phyloP scores from a whole-genome alignment of 2,797 vertebrate genomes.

The Lithobates pipiens region DNA sequence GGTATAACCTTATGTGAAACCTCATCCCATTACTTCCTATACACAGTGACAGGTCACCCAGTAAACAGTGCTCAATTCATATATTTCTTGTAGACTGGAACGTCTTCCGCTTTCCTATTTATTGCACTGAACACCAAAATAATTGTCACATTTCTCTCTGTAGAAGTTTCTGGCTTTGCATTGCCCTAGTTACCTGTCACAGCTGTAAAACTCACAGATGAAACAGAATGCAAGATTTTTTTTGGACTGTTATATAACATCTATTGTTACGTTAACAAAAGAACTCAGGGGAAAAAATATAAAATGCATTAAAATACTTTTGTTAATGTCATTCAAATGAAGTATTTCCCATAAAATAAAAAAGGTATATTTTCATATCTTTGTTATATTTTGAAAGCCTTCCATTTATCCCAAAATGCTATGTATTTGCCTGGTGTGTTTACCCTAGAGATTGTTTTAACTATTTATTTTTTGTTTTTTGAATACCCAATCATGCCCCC shows the following conservation, averaged over 20 bases:
- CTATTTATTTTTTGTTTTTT: no score
- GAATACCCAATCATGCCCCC: no score
- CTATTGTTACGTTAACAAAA: not conserved
- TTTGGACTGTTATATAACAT: constrained; percentile 13
- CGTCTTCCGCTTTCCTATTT: not conserved
- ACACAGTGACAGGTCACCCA: not conserved
- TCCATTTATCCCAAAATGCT: not conserved
- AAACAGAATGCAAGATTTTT: not conserved
- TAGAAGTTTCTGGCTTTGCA: not conserved
- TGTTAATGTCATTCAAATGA: not conserved
- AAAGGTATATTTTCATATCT: not conserved
- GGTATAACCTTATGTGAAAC: not conserved
- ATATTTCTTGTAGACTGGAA: not conserved
- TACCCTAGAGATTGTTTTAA: not conserved
- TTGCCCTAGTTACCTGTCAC: constrained; percentile 20
- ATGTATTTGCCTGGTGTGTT: not conserved
- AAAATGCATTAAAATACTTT: not conserved
- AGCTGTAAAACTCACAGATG: not conserved
- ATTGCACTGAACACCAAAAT: not conserved
- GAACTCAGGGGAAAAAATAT: not conserved
- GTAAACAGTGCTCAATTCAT: not conserved
- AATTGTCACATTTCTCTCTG: constrained; percentile 16
- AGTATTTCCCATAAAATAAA: not conserved
- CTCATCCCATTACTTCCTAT: not conserved
- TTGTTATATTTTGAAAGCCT: not conserved